Percentiles rank a stretch among this genome's conserved stretches.
Evolutionary conservation across 1,140 invertebrate species (phyloP).

Genomic region (Caenorhabditis briggsae): DNA sequence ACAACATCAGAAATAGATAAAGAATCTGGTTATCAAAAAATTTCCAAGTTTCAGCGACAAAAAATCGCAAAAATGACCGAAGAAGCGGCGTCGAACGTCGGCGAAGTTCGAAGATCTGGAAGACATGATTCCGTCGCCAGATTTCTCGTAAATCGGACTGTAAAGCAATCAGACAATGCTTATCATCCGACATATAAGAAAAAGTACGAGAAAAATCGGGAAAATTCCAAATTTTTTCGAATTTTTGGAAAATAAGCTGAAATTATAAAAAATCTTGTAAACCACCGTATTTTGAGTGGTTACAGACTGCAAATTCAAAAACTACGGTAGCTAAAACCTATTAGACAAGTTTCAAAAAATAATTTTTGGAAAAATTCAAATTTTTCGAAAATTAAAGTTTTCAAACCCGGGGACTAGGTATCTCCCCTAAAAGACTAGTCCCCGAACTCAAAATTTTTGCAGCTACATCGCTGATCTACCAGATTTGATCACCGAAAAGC

Average conservation of each 20-base stretch:
- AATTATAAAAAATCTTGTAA: background rate
- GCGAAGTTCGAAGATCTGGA: background rate
- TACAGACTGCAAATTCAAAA: no score
- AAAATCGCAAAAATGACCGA: background rate
- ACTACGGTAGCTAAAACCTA: no score
- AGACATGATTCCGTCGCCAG: background rate
- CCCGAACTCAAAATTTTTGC: background rate
- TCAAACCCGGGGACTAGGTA: background rate
- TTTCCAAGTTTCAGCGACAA: background rate
- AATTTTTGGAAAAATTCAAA: no score
- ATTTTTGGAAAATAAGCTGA: background rate
- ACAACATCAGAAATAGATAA: background rate
- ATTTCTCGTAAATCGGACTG: background rate
- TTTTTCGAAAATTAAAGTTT: background rate
- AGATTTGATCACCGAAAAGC: background rate
- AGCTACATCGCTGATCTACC: background rate
- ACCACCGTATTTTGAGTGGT: no score
- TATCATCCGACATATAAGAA: background rate
- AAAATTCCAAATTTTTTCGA: background rate
- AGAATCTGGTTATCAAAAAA: background rate
- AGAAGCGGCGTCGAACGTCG: background rate
- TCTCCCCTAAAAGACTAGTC: background rate
- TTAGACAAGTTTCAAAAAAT: no score
- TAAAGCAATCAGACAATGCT: background rate
- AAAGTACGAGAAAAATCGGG: background rate